A percentile compares a stretch with the other conserved stretches of the same genome.
These are phyloP conservation scores for Diploptera punctata DNA, from an alignment of 2,888 invertebrate genomes.

Conservation along the genomic window DNA sequence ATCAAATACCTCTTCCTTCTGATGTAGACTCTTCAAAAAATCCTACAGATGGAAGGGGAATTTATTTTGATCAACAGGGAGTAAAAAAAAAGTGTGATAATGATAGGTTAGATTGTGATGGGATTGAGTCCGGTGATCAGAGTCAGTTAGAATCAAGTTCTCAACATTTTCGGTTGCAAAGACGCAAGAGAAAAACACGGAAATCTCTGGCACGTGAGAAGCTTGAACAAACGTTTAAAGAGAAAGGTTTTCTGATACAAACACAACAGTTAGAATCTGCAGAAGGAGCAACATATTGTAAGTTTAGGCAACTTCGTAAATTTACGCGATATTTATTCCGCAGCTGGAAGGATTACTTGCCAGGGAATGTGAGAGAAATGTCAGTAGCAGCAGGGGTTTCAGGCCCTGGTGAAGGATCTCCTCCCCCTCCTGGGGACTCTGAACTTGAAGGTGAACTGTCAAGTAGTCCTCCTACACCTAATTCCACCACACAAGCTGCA, in stretches of 20 bases:
- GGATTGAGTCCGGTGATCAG: neutral
- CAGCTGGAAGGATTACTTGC: conserved; percentile 93
- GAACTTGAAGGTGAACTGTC: conserved; percentile 36
- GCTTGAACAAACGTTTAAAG: conserved; percentile 90
- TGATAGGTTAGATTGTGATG: neutral
- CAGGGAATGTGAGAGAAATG: conserved; percentile 66
- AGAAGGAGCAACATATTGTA: conserved; percentile 93
- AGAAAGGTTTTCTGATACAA: conserved; percentile 91
- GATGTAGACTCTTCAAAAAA: conserved; percentile 13
- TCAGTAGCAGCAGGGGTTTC: conserved; percentile 43
- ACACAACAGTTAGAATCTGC: conserved; percentile 93
- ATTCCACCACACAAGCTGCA: neutral
- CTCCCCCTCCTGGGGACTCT: conserved; percentile 19
- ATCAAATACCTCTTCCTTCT: neutral
- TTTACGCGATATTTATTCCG: conserved; percentile 90
- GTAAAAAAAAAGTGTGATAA: conserved; percentile 14
- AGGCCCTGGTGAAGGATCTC: conserved; percentile 25
- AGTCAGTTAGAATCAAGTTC: conserved; percentile 2
- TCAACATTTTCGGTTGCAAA: conserved; percentile 45
- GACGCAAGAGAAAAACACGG: conserved; percentile 75
- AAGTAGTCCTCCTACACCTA: conserved; percentile 26
- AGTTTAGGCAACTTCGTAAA: conserved; percentile 88
- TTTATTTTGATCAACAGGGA: conserved; percentile 43
- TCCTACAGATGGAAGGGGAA: conserved; percentile 2
- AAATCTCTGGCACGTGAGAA: conserved; percentile 88